A percentile compares a stretch with the other conserved stretches of the same genome.
phyloP scores from a whole-genome alignment of 2,113 vertebrate genomes.

The Pundamilia nyererei region DNA sequence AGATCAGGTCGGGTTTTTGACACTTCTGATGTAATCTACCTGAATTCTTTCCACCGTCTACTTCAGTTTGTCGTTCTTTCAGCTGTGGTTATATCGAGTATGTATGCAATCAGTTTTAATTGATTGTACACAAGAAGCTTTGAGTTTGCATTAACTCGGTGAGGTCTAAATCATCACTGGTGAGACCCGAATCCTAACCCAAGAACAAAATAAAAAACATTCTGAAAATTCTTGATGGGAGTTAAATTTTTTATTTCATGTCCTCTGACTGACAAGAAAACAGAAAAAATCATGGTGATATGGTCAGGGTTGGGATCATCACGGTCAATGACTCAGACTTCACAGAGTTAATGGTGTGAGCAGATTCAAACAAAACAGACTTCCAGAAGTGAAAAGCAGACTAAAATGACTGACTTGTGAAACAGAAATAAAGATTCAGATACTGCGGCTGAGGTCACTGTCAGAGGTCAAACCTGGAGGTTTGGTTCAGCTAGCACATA shows the following conservation, averaged over 20 bases:
- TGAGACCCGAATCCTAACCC: neutral
- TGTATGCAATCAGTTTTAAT: neutral
- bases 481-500: neutral
- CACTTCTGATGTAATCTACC: neutral
- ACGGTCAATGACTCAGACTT: neutral
- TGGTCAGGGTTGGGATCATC: neutral
- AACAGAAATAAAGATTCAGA: neutral
- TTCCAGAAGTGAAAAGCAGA: neutral
- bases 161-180: neutral
- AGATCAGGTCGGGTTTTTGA: neutral
- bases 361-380: neutral
- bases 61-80: neutral
- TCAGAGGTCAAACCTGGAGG: neutral
- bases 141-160: neutral
- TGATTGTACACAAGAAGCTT: neutral
- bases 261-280: neutral
- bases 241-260: neutral
- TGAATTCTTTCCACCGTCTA: neutral
- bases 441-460: neutral
- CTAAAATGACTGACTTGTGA: neutral
- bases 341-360: neutral
- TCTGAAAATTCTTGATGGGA: neutral
- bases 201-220: neutral
- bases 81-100: neutral
- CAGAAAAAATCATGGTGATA: neutral